Evolutionary conservation across 2,797 vertebrate genomes (phyloP), one percentile per base, ranked within the genome.

Genomic region (Urosaurus nigricauda): DNA sequence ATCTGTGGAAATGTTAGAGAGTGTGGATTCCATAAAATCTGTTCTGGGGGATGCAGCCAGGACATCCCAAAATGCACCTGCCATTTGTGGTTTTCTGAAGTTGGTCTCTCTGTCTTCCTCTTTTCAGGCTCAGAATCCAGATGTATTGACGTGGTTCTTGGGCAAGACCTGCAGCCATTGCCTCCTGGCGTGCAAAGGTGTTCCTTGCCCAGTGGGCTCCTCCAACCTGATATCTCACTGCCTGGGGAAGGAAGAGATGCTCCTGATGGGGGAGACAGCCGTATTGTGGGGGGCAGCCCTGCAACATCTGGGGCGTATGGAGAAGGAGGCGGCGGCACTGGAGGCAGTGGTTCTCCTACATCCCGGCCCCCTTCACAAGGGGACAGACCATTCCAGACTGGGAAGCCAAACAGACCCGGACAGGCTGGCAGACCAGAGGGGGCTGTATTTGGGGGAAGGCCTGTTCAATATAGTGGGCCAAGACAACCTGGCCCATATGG

Each of bases 221-320:
- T 89, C 60, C 47, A 89, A 11, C 88, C 88, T 8, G 84, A 89
- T 7, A 32, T 89, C 73, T 32, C 70, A 2, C 60, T 26, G 13
- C 71, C 43, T n/a, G 84, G 88, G 19, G 47, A 53, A 24, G 83
- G 35, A 47, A 35, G 37, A 11, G 71, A 40, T 8, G n/a, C 19
- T 58, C 4, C 24, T 6, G 70, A 74, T 17, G 84, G 14, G 9
- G 83, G 88, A 74, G 84, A 82, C 35, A 47, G 9, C 47, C 88
- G 88, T 21, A 77, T 89, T n/a, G 71, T 89, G 60, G 88, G 88
- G 0, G 88, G 88, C 71, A 83, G 79, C 6, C 88, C 88, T 58
- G 79, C 79, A 1, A 68, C 58, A 43, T 82, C 79, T 2, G 79
- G 11, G 19, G n/a, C 29, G 2, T 19, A 6, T 21, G 71, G n/a